Evolutionary conservation across 2,113 vertebrate genomes (phyloP).

Genomic region (Chiloscyllium plagiosum): DNA sequence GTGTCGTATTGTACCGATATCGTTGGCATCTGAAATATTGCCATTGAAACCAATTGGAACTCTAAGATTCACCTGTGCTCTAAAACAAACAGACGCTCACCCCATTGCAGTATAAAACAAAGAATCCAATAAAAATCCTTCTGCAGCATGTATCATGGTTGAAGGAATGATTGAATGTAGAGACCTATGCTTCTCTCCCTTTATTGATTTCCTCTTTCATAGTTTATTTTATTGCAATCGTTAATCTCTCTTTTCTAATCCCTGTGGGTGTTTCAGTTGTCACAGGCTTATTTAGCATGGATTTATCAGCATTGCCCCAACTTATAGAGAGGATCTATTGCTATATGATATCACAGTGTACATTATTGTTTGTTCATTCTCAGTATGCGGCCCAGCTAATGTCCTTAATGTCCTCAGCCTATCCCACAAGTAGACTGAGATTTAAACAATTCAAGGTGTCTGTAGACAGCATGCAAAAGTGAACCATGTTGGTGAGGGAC

Average conservation of each 20-base stretch:
- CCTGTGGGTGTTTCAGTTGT: not conserved
- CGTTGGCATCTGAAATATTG: not conserved
- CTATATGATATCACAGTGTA: not conserved
- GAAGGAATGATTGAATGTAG: not conserved
- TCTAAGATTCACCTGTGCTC: not conserved
- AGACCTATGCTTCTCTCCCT: not conserved
- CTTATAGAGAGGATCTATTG: not conserved
- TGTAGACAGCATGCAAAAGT: not conserved
- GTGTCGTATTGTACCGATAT: not conserved
- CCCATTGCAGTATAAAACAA: not conserved
- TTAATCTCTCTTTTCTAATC: conserved; percentile 7
- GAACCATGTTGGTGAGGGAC: not conserved
- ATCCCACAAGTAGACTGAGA: not conserved
- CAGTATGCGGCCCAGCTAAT: not conserved
- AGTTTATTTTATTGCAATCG: not conserved
- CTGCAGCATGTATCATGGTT: not conserved
- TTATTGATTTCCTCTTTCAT: not conserved
- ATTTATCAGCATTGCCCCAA: not conserved
- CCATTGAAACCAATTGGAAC: not conserved
- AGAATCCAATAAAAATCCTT: not conserved
- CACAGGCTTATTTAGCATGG: not conserved
- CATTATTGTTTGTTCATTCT: not conserved
- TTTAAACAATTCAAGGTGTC: not conserved
- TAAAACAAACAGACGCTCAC: not conserved
- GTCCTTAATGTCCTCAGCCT: not conserved